Conservation (phyloP, 2,797 vertebrate species). For the Acipenser oxyrinchus region DNA sequence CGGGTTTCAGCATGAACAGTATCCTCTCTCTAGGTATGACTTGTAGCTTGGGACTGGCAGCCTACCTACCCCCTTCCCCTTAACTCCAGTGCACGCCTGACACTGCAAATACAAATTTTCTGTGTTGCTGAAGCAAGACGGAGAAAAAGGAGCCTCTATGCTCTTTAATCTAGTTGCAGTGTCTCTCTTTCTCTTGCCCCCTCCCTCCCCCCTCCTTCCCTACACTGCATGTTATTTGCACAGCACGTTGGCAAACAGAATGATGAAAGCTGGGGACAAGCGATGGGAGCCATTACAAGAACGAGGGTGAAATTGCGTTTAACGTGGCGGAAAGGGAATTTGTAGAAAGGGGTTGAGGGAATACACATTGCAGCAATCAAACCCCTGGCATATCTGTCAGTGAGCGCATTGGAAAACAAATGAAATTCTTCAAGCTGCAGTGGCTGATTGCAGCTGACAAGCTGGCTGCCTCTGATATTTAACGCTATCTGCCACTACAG, state of each 20-base stretch:
- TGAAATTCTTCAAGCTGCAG: constrained; percentile 17
- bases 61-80: constrained; percentile 7
- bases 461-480: constrained; percentile 13
- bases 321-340: constrained; percentile 12
- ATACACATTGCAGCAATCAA: constrained; percentile 13
- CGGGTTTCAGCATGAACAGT: constrained; percentile 10
- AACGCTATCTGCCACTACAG: constrained; percentile 20
- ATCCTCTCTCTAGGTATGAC: constrained; percentile 6
- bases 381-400: constrained; percentile 14
- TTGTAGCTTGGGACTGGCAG: constrained; percentile 1
- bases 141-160: constrained; percentile 14
- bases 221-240: constrained; percentile 10
- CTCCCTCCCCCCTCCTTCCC: not conserved
- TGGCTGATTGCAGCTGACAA: constrained; percentile 20
- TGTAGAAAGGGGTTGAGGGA: constrained; percentile 7
- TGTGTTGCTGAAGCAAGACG: constrained; percentile 22
- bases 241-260: constrained; percentile 11
- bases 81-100: constrained; percentile 16
- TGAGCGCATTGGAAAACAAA: constrained; percentile 18
- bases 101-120: constrained; percentile 23
- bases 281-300: constrained; percentile 16
- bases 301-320: constrained; percentile 19
- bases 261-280: constrained; percentile 14
- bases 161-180: constrained; percentile 21
- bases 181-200: constrained; percentile 7